Conservation (phyloP, 2,113 vertebrate genomes). For the Hydrolagus affinis region DNA sequence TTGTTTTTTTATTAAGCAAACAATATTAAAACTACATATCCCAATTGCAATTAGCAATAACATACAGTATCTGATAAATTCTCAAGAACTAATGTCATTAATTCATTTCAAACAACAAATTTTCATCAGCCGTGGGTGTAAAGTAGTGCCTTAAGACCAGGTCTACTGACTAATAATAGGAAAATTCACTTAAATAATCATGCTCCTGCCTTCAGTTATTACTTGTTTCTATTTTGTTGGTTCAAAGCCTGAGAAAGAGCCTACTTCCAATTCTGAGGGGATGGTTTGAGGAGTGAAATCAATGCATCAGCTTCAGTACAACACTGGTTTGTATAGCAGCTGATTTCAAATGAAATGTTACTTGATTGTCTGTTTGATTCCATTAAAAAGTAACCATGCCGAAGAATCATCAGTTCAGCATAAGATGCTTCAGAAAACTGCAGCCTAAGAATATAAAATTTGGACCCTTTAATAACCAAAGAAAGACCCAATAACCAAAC, state of each 20-base stretch:
- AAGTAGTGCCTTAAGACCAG: background rate
- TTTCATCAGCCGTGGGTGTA: background rate
- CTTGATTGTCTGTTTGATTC: too few species aligned
- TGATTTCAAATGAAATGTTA: too few species aligned
- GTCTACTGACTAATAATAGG: background rate
- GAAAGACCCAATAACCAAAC: too few species aligned
- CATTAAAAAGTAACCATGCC: too few species aligned
- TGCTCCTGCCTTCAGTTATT: background rate
- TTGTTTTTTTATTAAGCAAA: background rate
- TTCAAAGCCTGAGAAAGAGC: background rate
- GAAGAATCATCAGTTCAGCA: too few species aligned
- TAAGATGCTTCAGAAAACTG: too few species aligned
- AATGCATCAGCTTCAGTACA: background rate
- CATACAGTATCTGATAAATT: background rate
- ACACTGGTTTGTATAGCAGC: too few species aligned
- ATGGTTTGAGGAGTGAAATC: too few species aligned
- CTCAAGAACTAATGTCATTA: background rate
- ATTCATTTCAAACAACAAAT: background rate
- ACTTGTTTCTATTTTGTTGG: background rate
- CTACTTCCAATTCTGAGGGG: too few species aligned
- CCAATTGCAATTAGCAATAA: background rate
- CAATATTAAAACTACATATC: background rate
- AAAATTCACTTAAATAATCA: conserved; percentile 16
- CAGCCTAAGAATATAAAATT: too few species aligned
- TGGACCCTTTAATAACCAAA: too few species aligned